Conservation (phyloP, 1,140 invertebrate genomes). For the Penaeus japonicus region DNA sequence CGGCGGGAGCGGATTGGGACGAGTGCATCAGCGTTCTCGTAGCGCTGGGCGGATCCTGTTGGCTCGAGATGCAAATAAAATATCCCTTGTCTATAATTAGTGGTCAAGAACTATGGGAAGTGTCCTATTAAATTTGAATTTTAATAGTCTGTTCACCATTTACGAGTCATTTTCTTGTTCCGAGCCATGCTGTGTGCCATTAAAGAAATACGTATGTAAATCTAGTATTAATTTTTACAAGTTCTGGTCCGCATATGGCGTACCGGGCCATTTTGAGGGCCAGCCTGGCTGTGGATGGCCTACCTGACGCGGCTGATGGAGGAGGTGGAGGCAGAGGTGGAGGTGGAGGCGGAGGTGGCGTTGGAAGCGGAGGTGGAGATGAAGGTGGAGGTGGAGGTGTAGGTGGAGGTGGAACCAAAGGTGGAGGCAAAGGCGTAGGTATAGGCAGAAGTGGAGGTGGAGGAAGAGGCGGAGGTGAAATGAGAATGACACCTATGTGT, state of each 20-base stretch:
- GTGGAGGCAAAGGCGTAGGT: no score
- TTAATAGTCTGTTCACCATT: slow-evolving; percentile 56
- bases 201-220: slow-evolving; percentile 57
- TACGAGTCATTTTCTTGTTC: slow-evolving; percentile 56
- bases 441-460: no score
- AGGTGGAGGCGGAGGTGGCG: no score
- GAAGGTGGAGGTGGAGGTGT: no score
- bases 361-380: no score
- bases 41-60: slow-evolving; percentile 34
- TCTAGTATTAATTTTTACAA: slow-evolving; percentile 54
- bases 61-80: slow-evolving; percentile 54
- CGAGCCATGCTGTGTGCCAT: slow-evolving; percentile 46
- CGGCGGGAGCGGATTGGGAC: not conserved
- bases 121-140: slow-evolving; percentile 57
- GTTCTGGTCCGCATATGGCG: slow-evolving; percentile 50
- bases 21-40: slow-evolving; percentile 29
- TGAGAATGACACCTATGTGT: no score
- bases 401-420: no score
- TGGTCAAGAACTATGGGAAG: slow-evolving; percentile 56
- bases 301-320: no score
- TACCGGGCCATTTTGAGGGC: slow-evolving; percentile 30
- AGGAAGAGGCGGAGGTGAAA: no score
- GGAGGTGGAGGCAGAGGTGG: no score
- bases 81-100: slow-evolving; percentile 55
- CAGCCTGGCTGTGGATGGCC: no score